Evolutionary conservation across 2,113 vertebrate genomes (phyloP).

Genomic region (Rallus limicola): DNA sequence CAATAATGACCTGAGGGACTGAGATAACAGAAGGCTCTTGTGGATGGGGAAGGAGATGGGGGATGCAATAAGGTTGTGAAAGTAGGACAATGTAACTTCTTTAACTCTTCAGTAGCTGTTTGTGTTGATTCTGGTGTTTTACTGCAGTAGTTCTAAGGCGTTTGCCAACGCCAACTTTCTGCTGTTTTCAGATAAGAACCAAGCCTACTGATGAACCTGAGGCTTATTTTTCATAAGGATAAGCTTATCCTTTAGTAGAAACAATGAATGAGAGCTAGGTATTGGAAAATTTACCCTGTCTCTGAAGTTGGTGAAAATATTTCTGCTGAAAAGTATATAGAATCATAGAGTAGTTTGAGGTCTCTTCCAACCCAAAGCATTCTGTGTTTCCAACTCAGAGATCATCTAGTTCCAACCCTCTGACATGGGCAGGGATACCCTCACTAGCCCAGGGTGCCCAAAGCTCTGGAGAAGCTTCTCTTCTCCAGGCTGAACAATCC

Average conservation of each 20-base stretch:
- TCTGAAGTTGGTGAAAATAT: neutral
- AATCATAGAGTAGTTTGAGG: too few species aligned
- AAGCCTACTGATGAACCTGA: neutral
- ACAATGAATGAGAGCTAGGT: neutral
- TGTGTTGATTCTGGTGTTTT: slow-evolving; percentile 1
- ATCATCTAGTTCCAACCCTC: too few species aligned
- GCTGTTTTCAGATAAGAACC: neutral
- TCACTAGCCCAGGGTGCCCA: too few species aligned
- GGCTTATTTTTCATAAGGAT: neutral
- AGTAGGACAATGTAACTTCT: neutral
- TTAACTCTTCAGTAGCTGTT: neutral
- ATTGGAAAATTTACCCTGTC: neutral
- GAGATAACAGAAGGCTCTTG: neutral
- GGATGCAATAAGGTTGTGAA: neutral
- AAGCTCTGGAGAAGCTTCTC: too few species aligned
- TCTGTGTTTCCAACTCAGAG: too few species aligned
- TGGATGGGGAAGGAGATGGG: neutral
- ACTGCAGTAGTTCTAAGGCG: neutral
- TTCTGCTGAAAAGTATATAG: neutral
- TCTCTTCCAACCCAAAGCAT: too few species aligned
- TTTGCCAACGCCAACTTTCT: neutral
- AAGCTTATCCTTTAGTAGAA: neutral
- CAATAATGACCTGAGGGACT: neutral
- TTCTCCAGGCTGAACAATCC: too few species aligned
- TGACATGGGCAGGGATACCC: too few species aligned